phyloP scores from a whole-genome alignment of 2,113 vertebrate genomes.

The Microtus montanus region DNA sequence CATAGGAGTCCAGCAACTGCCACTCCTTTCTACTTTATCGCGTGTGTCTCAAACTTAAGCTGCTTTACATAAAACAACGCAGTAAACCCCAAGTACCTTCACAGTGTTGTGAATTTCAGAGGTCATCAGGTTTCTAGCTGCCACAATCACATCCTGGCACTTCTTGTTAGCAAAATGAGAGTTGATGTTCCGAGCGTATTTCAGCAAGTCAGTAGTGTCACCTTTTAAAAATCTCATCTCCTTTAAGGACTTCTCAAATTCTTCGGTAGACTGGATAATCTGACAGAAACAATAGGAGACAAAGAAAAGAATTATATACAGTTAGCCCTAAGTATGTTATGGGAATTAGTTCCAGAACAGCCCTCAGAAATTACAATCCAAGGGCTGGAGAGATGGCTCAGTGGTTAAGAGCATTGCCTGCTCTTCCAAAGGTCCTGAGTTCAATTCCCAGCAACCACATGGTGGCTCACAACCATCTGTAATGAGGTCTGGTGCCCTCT shows the following conservation, averaged over 20 bases:
- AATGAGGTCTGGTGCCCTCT: no score
- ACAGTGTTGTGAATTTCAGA: slow-evolving; percentile 98
- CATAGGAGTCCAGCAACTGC: not conserved
- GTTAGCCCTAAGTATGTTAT: not conserved
- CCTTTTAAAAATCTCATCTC: slow-evolving; percentile 90
- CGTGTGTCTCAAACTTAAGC: not conserved
- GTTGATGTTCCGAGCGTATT: slow-evolving; percentile 94
- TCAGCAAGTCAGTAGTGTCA: slow-evolving; percentile 92
- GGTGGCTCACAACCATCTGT: no score
- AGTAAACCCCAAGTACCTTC: slow-evolving; percentile 84
- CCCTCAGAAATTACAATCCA: not conserved
- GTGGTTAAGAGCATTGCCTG: no score
- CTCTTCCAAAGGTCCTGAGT: no score
- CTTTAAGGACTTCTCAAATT: slow-evolving; percentile 93
- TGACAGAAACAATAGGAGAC: slow-evolving; percentile 70
- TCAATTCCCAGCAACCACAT: no score
- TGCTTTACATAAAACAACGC: not conserved
- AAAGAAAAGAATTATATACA: slow-evolving; percentile 1
- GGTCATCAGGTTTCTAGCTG: slow-evolving; percentile 96
- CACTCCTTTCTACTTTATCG: not conserved
- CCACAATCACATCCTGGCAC: slow-evolving; percentile 96
- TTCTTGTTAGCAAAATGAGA: slow-evolving; percentile 98
- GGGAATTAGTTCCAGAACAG: not conserved
- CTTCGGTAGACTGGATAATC: slow-evolving; percentile 95
- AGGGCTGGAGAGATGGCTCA: no score